Evolutionary conservation across 2,113 vertebrate genomes (phyloP).

Genomic region (Dicrurus megarhynchus): DNA sequence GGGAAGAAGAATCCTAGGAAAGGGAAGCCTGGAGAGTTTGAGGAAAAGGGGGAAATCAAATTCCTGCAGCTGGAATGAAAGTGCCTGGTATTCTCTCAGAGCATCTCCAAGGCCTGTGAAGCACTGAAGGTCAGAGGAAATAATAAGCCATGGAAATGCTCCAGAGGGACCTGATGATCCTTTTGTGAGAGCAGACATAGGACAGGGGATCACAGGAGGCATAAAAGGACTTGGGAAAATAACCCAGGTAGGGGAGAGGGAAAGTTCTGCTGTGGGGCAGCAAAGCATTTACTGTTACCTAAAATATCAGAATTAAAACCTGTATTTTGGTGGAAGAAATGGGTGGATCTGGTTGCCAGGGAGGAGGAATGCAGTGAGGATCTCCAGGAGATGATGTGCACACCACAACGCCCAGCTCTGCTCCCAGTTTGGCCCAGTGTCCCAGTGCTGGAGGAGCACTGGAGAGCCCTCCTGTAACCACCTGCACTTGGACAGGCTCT

Average conservation of each 20-base stretch:
- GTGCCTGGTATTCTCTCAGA: not conserved
- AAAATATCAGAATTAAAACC: not conserved
- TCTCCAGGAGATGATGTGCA: not conserved
- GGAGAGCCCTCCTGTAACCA: not conserved
- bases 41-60: not conserved
- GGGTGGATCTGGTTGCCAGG: not conserved
- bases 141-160: not conserved
- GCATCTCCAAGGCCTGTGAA: not conserved
- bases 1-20: not conserved
- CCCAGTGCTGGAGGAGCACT: not conserved
- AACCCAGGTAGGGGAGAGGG: not conserved
- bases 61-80: not conserved
- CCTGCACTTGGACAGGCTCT: not conserved
- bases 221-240: not conserved
- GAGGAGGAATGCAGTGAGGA: not conserved
- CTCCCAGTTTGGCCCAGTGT: not conserved
- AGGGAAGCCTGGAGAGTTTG: not conserved
- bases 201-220: not conserved
- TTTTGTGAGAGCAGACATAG: not conserved
- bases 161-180: not conserved
- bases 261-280: not conserved
- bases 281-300: not conserved
- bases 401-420: not conserved
- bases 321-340: not conserved
- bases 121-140: not conserved